These are phyloP conservation scores for Meliscaeva auricollis DNA, from an alignment of 2,888 invertebrate species.

Conservation along the genomic window DNA sequence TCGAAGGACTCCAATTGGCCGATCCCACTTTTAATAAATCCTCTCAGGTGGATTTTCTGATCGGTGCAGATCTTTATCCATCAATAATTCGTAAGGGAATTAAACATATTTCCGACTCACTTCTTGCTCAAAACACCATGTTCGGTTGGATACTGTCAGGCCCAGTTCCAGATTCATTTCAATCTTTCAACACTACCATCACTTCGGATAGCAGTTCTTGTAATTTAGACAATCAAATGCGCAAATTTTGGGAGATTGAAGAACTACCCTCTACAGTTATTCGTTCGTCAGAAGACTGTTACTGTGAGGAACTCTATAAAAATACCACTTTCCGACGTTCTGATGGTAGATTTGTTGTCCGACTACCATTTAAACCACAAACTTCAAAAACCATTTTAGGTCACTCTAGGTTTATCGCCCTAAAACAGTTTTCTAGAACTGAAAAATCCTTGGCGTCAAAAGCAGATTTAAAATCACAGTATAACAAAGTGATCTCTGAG, in stretches of 20 bases:
- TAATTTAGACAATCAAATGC: background rate
- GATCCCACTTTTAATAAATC: constrained; percentile 9
- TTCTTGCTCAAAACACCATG: constrained; percentile 8
- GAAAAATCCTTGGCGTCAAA: background rate
- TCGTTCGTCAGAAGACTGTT: background rate
- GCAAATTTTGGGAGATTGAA: constrained; percentile 12
- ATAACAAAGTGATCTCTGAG: background rate
- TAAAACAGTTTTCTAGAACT: background rate
- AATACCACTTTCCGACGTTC: background rate
- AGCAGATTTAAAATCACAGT: background rate
- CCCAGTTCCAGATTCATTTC: background rate
- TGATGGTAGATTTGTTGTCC: constrained; percentile 18
- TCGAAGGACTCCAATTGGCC: background rate
- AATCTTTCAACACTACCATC: background rate
- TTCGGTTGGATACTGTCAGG: constrained; percentile 22
- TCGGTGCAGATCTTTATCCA: constrained; percentile 19
- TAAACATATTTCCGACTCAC: background rate
- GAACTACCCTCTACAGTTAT: background rate
- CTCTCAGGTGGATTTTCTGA: constrained; percentile 6
- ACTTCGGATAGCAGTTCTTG: no score
- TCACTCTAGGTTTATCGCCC: background rate
- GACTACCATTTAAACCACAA: constrained; percentile 1
- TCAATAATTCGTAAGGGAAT: constrained; percentile 5
- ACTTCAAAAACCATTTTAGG: background rate
- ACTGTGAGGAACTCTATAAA: background rate